Base-by-base conservation (phyloP, 2,797 vertebrate species). In the Neosalanx taihuensis region DNA sequence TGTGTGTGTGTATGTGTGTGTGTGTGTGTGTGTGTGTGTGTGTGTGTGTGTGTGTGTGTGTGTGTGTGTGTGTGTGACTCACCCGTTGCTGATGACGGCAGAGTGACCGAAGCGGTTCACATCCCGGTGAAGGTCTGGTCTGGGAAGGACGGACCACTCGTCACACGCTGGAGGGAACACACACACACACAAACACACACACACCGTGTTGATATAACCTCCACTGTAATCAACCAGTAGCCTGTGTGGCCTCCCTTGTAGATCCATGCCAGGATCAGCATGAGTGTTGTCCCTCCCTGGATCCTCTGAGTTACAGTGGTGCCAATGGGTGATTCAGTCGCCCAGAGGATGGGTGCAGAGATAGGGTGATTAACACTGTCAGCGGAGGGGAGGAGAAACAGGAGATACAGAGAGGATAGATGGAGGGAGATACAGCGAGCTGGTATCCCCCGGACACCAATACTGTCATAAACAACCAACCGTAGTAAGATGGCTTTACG, bases 81-180 rank as follows among this genome's bases (percentile, higher is more conserved):
- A 98, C 96, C 96, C 94, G 46, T 98, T 98, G 90, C 94, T 97
- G 78, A 97, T 94, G 73, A 98, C 93, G 0, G 95, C 95, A 33
- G 95, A 94, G 79, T 98, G 96, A 75, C 97, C 97, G 59, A 97
- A 98, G 75, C 96, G 94, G 90, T 98, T 97, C 65, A 93, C 90
- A 65, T 97, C 96, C 61, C 94, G 91, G 85, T 96, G 95, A 33
- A 98, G 91, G 68, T 90, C 94, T 20, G 96, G 95, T 87, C 92
- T 96, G 0, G 95, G 94, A 67, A 98, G 92, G 81, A 94, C 84
- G 23, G 92, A 94, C 97, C 97, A 98, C 78, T 96, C 92, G 29
- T 98, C 95, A 82, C 96, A 98, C 2, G 91, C 91, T 93, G 79
- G 37, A 6, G 73, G 78, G 57, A 69, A 72, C 41, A 67, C 26